Base-by-base conservation (phyloP, 92 coral and sea anemone genomes). In the Phenganax marumi region DNA sequence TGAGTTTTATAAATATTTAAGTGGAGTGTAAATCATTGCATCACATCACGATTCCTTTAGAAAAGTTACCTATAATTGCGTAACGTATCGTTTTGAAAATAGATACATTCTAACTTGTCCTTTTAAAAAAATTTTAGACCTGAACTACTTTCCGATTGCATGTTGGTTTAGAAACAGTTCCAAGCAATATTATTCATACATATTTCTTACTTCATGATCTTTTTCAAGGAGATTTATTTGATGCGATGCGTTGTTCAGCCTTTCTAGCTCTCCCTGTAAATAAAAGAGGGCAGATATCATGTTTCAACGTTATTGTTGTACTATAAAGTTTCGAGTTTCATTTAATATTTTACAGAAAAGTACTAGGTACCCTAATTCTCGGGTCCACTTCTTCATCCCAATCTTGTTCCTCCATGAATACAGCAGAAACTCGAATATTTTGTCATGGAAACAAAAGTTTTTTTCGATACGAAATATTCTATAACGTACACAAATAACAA, bases 171-270 rank as follows among this genome's bases (percentile, higher is more conserved):
- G 43, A 33, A 33, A 64, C 70, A 64, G 17, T 64, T 66, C 11
- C 49, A 33, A 24, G 12, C 17, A 48, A 72, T 16, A 49, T 72
- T 8, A 17, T 50, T 4, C 47, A 24, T 10, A 13, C 18, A 48
- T 49, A 18, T 12, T 13, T 19, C 75, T 51, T 68, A 94, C 98
- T 92, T 94, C 97, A 22, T 92, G 88, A 53, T 92, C 98, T 77
- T 94, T 91, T 63, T 94, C 98, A 70, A 92, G 81, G 19, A 93
- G 91, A 73, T 94, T 94, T 70, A 94, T 94, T 80, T 89, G 94
- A 49, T 90, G 87, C 12, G 97, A 92, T 0, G 98, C 92, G 12
- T 91, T 85, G 85, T 94, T 94, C 8, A 94, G 87, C 10, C 97
- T 82, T 49, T 94, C 98, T 24, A 94, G 85, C 83, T 94, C 98